Percentiles rank a stretch among this genome's conserved stretches.
These are phyloP conservation scores for Chlorospingus flavigularis DNA, from an alignment of 2,797 vertebrate species.

Conservation along the genomic window DNA sequence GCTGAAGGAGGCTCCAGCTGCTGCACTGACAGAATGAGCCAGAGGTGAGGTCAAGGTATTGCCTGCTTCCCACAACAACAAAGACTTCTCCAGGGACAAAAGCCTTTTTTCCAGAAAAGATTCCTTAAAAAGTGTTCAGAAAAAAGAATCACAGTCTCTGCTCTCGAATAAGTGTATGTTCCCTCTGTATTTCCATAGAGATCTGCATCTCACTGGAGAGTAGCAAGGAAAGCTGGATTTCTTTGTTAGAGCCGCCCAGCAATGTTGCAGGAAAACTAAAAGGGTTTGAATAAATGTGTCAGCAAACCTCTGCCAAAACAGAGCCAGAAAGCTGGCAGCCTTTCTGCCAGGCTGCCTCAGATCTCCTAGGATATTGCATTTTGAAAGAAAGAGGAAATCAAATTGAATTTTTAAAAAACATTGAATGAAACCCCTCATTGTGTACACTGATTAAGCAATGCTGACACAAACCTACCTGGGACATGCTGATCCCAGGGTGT, in stretches of 20 bases:
- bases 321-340: background rate
- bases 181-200: background rate
- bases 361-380: background rate
- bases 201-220: background rate
- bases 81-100: background rate
- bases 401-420: background rate
- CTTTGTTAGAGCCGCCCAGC: background rate
- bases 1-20: slow-evolving; percentile 49
- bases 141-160: background rate
- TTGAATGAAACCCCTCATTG: background rate
- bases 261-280: background rate
- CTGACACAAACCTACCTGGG: background rate
- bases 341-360: background rate
- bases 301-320: background rate
- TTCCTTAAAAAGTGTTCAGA: background rate
- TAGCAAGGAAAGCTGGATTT: background rate
- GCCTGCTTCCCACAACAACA: background rate
- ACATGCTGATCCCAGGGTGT: fast-evolving
- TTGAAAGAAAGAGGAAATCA: background rate
- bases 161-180: background rate
- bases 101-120: background rate
- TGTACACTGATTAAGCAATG: fast-evolving
- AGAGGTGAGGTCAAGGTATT: slow-evolving; percentile 11
- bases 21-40: background rate
- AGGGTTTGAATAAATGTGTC: background rate